Conservation (phyloP, 2,797 vertebrate species). For the Etheostoma nigrum region DNA sequence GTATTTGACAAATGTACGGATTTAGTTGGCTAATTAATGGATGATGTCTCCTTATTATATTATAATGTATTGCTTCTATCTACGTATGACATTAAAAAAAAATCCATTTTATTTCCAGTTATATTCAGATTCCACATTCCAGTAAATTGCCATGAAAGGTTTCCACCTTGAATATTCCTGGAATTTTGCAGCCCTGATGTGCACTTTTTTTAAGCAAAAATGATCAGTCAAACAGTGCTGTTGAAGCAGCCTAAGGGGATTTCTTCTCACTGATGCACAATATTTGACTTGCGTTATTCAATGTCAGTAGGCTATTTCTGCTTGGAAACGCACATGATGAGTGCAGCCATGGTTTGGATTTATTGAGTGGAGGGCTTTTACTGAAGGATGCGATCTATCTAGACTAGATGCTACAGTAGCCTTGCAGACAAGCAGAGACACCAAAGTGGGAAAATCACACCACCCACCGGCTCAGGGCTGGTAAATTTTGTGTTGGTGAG, state of each 20-base stretch:
- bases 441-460: slow-evolving; percentile 66
- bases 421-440: slow-evolving; percentile 25
- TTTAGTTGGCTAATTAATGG: background rate
- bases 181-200: background rate
- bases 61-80: background rate
- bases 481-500: slow-evolving; percentile 24
- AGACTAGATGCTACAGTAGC: slow-evolving; percentile 49
- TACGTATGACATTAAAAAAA: background rate
- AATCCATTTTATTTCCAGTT: no score
- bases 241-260: slow-evolving; percentile 31
- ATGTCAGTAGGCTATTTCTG: slow-evolving; percentile 50
- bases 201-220: background rate
- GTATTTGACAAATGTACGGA: background rate
- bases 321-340: slow-evolving; percentile 41
- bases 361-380: slow-evolving; percentile 59
- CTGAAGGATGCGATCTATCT: slow-evolving; percentile 41
- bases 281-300: slow-evolving; percentile 64
- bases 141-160: background rate
- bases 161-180: background rate
- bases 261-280: slow-evolving; percentile 41
- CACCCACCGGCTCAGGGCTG: slow-evolving; percentile 45
- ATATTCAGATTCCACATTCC: background rate
- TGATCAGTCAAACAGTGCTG: slow-evolving; percentile 22
- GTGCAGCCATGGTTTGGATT: slow-evolving; percentile 34
- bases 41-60: background rate